Conservation (phyloP, 2,888 invertebrate genomes). For the Steinernema carpocapsae region DNA sequence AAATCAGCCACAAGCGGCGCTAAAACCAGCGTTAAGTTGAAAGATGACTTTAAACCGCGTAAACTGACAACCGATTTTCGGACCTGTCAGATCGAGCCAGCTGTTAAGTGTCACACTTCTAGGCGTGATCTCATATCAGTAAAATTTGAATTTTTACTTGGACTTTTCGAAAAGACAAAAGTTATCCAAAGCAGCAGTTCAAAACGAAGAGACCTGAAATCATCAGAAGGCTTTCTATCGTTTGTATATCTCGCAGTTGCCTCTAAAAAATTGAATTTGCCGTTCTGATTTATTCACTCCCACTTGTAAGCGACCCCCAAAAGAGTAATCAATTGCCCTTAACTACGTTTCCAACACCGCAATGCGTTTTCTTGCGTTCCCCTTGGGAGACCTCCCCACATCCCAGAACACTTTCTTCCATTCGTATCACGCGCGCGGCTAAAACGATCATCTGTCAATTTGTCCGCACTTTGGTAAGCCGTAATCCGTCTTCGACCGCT, state of each 20-base stretch:
- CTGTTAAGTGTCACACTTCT: too few relatives aligned
- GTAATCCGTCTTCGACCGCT: too few relatives aligned
- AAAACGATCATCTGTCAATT: background rate
- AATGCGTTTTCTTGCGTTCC: background rate
- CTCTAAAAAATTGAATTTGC: too few relatives aligned
- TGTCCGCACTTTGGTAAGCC: background rate
- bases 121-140: too few relatives aligned
- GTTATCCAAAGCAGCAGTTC: too few relatives aligned
- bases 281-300: conserved; percentile 1
- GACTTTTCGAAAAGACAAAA: too few relatives aligned
- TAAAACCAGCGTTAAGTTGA: background rate
- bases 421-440: too few relatives aligned
- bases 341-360: conserved; percentile 9
- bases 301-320: background rate
- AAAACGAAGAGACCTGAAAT: too few relatives aligned
- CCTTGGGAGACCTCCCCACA: background rate
- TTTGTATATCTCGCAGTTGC: too few relatives aligned
- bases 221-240: too few relatives aligned
- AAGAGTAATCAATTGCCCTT: conserved; percentile 17
- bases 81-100: too few relatives aligned
- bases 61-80: background rate
- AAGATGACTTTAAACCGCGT: background rate
- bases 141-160: too few relatives aligned
- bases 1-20: background rate
- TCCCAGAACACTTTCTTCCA: background rate